Conservation (phyloP, 2,797 vertebrate species). For the Coregonus suidteri region DNA sequence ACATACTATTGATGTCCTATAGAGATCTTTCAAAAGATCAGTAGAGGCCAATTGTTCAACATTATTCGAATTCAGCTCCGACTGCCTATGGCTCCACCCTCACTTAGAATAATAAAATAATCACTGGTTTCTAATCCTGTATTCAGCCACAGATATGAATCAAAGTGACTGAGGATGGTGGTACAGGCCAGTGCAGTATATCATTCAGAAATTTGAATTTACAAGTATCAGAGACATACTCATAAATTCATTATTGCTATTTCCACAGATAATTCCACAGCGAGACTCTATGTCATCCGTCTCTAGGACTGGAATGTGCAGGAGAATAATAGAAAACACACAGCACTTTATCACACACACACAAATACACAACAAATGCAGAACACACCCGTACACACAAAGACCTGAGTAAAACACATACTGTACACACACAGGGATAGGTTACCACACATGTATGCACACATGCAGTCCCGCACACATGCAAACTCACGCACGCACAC, state of each 20-base stretch:
- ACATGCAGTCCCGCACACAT: too few species aligned
- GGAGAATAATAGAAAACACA: conserved; percentile 13
- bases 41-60: conserved; percentile 12
- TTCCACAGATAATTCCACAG: conserved; percentile 24
- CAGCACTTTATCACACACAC: conserved; percentile 8
- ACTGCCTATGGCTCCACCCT: conserved; percentile 30
- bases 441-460: not conserved
- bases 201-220: conserved; percentile 43
- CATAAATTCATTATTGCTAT: conserved; percentile 43
- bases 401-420: too few species aligned
- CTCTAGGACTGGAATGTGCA: conserved; percentile 25
- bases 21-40: not conserved
- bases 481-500: too few species aligned
- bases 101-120: conserved; percentile 35
- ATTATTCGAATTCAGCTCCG: conserved; percentile 44
- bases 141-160: conserved; percentile 44
- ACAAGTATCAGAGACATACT: conserved; percentile 25
- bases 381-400: not conserved
- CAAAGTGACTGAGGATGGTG: conserved; percentile 21
- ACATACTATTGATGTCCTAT: not conserved
- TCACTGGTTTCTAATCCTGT: conserved; percentile 32
- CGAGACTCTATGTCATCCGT: conserved; percentile 14
- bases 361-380: not conserved
- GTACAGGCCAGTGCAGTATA: conserved; percentile 20
- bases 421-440: not conserved